Evolutionary conservation across 2,888 invertebrate species (phyloP).

Genomic region (Lathronympha strigana): DNA sequence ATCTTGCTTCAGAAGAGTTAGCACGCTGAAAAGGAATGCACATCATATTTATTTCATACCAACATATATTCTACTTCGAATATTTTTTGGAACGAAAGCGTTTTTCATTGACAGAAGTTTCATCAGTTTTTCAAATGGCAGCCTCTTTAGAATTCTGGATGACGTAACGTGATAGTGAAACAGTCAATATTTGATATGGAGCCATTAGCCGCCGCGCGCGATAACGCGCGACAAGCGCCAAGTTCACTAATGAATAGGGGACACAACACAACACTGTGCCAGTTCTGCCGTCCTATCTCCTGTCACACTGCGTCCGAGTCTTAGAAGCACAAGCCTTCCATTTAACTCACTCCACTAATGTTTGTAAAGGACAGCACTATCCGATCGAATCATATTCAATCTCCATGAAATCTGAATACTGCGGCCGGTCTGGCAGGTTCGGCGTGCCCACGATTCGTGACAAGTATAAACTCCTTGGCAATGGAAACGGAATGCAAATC

Average conservation of each 20-base stretch:
- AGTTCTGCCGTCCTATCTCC: conserved; percentile 36
- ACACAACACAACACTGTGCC: conserved; percentile 58
- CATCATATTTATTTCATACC: background rate
- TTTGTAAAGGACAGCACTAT: conserved; percentile 34
- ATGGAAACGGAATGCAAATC: conserved; percentile 41
- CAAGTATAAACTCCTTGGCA: conserved; percentile 42
- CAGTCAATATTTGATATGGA: conserved; percentile 80
- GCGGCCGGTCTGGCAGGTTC: conserved; percentile 38
- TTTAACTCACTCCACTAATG: conserved; percentile 12
- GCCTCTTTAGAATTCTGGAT: conserved; percentile 57
- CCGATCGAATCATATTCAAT: conserved; percentile 24
- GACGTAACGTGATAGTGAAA: conserved; percentile 76
- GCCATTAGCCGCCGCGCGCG: conserved; percentile 69
- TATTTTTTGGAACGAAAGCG: background rate
- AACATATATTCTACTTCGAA: background rate
- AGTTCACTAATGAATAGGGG: conserved; percentile 77
- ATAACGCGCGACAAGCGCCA: conserved; percentile 63
- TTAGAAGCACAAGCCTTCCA: conserved; percentile 15
- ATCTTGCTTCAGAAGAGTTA: conserved; percentile 45
- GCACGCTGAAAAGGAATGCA: conserved; percentile 41
- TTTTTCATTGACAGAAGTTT: conserved; percentile 1
- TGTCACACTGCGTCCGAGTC: conserved; percentile 20
- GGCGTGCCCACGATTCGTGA: conserved; percentile 38
- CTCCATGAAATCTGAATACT: conserved; percentile 24
- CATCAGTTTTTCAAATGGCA: conserved; percentile 37